Percentiles rank a stretch among this genome's conserved stretches.
These are phyloP conservation scores for Ictalurus punctatus DNA, from an alignment of 2,113 vertebrate species.

Conservation along the genomic window DNA sequence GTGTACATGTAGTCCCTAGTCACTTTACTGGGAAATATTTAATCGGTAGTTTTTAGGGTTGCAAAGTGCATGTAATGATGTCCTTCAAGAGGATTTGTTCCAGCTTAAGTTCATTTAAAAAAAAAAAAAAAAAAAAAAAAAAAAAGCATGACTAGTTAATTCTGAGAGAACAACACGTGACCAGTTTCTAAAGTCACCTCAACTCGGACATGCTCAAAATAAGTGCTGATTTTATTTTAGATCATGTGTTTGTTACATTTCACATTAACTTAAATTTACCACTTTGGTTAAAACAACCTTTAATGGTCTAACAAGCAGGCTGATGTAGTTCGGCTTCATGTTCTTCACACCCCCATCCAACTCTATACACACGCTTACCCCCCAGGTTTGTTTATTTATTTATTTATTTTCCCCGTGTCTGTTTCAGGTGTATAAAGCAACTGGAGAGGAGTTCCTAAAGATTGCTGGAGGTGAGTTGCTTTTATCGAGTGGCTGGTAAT, in stretches of 20 bases:
- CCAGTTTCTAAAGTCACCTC: background rate
- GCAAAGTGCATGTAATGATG: too few relatives aligned
- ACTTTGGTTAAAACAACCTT: background rate
- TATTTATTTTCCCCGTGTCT: too few relatives aligned
- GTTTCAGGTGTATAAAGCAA: conserved; percentile 91
- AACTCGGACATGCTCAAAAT: background rate
- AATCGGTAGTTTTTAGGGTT: too few relatives aligned
- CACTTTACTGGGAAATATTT: too few relatives aligned
- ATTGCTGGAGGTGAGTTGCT: conserved; percentile 92
- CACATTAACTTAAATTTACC: background rate
- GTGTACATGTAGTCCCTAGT: too few relatives aligned
- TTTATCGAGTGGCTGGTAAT: conserved; percentile 5
- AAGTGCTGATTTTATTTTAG: background rate
- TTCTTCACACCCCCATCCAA: background rate
- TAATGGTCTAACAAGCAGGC: background rate
- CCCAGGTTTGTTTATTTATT: too few relatives aligned
- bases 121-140: too few relatives aligned
- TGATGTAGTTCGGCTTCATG: background rate
- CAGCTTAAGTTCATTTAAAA: background rate
- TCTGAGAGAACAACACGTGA: background rate
- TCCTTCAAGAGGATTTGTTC: background rate
- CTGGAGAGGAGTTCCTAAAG: conserved; percentile 95
- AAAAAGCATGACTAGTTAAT: background rate
- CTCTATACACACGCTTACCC: background rate
- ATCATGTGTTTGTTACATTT: background rate